phyloP scores from a whole-genome alignment of 2,797 vertebrate genomes.

The Lophotriccus pileatus region DNA sequence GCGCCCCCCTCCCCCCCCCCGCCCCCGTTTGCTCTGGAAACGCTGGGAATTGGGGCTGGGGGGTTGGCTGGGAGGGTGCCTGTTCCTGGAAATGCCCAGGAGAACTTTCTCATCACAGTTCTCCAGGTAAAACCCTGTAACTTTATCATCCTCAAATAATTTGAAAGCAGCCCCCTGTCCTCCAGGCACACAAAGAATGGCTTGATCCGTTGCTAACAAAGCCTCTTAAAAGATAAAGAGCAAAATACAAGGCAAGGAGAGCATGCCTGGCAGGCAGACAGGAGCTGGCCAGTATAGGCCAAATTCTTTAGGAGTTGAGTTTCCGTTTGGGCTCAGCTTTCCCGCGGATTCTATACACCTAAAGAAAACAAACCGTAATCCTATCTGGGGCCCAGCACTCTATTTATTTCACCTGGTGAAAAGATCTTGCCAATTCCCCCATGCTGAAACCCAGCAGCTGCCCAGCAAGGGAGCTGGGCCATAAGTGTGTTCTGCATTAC shows the following conservation, averaged over 20 bases:
- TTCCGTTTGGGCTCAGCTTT: constrained; percentile 76
- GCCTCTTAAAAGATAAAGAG: constrained; percentile 70
- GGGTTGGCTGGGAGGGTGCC: background rate
- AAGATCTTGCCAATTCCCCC: constrained; percentile 63
- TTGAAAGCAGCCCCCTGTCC: constrained; percentile 34
- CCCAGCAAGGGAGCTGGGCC: constrained; percentile 55
- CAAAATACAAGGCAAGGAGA: constrained; percentile 47
- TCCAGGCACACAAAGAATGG: constrained; percentile 62
- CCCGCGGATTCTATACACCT: constrained; percentile 66
- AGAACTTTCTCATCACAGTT: constrained; percentile 1
- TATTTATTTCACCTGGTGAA: constrained; percentile 74
- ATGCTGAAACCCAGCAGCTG: constrained; percentile 54
- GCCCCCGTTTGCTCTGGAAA: background rate
- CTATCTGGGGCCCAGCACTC: constrained; percentile 67
- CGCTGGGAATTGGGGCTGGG: background rate
- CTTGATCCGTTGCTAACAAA: constrained; percentile 65
- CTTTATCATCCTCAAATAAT: constrained; percentile 48
- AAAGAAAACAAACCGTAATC: constrained; percentile 77
- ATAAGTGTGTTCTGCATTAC: constrained; percentile 66
- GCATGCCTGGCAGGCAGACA: constrained; percentile 73
- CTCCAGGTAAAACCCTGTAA: constrained; percentile 59
- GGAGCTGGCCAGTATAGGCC: constrained; percentile 68
- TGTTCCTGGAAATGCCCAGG: constrained; percentile 1
- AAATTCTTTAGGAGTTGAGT: constrained; percentile 75
- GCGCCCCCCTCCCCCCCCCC: background rate